These are phyloP conservation scores for Ceuthmochares aereus DNA, from an alignment of 2,113 vertebrate genomes.

Conservation along the genomic window DNA sequence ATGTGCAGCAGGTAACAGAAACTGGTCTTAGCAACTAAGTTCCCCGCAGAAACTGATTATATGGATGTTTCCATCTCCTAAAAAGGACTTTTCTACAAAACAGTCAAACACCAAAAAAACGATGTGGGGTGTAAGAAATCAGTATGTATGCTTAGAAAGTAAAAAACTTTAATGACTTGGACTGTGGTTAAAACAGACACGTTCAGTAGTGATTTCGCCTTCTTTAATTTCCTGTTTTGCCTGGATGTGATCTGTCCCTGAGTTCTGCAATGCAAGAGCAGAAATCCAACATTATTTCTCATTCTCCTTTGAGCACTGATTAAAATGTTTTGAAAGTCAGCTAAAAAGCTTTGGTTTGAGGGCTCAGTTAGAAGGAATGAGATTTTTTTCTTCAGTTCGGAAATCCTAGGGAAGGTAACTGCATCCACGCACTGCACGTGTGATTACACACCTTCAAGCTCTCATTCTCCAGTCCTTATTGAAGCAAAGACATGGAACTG, in stretches of 20 bases:
- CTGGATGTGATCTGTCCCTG: background rate
- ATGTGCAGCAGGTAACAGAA: background rate
- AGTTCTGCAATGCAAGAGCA: background rate
- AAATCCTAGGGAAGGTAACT: background rate
- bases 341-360: background rate
- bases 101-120: background rate
- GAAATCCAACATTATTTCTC: background rate
- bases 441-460: background rate
- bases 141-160: background rate
- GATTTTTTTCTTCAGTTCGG: background rate
- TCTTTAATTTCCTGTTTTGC: conserved; percentile 8
- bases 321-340: background rate
- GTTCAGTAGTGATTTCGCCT: background rate
- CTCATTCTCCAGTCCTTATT: background rate
- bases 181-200: background rate
- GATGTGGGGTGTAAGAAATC: background rate
- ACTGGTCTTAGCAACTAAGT: background rate
- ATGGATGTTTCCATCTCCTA: background rate
- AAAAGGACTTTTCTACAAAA: background rate
- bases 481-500: background rate
- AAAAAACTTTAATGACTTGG: background rate
- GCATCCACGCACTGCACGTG: background rate
- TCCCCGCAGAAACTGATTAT: background rate
- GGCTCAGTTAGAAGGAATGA: background rate
- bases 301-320: background rate